phyloP scores from a whole-genome alignment of 2,113 vertebrate genomes.

The Dissostichus mawsoni region DNA sequence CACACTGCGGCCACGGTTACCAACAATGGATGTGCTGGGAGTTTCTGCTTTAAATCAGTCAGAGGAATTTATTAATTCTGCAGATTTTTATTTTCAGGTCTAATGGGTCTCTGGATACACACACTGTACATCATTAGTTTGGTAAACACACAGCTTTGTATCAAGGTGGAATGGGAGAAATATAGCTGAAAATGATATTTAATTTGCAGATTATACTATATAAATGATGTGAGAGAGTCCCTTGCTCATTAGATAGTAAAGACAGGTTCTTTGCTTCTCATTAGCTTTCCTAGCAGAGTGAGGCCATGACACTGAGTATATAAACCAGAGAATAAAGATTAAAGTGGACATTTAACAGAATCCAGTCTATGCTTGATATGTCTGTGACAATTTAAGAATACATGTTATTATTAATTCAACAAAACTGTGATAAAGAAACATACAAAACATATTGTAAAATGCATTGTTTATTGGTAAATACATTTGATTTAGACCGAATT shows the following conservation, averaged over 20 bases:
- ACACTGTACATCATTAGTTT: not conserved
- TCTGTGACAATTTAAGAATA: not conserved
- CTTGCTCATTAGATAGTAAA: not conserved
- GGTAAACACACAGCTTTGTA: not conserved
- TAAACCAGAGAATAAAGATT: not conserved
- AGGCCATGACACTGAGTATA: not conserved
- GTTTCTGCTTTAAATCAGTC: constrained; percentile 7
- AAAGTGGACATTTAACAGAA: not conserved
- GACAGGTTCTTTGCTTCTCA: not conserved
- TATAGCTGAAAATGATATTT: not conserved
- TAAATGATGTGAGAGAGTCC: not conserved
- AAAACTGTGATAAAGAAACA: not conserved
- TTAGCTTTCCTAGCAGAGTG: not conserved
- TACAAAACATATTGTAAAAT: not conserved
- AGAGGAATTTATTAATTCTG: not conserved
- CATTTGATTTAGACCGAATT: not conserved
- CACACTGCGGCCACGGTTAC: constrained; percentile 45
- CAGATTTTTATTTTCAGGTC: not conserved
- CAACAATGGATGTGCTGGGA: not conserved
- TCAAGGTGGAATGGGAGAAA: not conserved
- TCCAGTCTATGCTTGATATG: not conserved
- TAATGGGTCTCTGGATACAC: not conserved
- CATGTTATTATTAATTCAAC: not conserved
- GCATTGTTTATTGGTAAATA: constrained; percentile 1
- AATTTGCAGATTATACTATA: too few species aligned